Evolutionary conservation across 2,797 vertebrate species (phyloP).

Genomic region (Glossophaga mutica): DNA sequence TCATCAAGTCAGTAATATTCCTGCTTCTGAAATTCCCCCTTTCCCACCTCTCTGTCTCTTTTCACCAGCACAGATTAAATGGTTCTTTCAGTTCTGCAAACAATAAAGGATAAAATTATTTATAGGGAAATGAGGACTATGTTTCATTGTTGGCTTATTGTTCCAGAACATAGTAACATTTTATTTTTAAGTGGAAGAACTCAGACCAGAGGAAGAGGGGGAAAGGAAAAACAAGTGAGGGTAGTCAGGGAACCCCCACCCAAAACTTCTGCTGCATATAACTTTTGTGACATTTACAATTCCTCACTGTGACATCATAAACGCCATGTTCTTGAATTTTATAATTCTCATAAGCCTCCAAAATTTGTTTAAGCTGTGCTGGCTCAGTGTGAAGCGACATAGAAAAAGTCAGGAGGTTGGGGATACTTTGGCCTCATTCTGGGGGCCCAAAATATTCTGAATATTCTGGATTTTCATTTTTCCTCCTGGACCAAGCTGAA

Average conservation of each 20-base stretch:
- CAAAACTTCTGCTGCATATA: constrained; percentile 43
- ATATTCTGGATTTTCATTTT: constrained; percentile 45
- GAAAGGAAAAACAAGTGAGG: neutral
- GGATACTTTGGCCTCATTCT: neutral
- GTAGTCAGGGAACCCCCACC: neutral
- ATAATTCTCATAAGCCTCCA: constrained; percentile 45
- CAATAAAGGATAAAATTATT: constrained; percentile 77
- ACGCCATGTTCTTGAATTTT: constrained; percentile 48
- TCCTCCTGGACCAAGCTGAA: neutral
- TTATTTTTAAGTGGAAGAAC: constrained; percentile 67
- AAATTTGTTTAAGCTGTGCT: neutral
- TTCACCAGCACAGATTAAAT: constrained; percentile 76
- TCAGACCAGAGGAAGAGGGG: constrained; percentile 8
- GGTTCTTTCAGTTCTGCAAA: constrained; percentile 72
- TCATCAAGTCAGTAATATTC: constrained; percentile 77
- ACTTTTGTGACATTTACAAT: constrained; percentile 63
- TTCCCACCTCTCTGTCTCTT: constrained; percentile 20
- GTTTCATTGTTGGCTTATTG: constrained; percentile 77
- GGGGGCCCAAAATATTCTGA: neutral
- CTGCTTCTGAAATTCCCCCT: constrained; percentile 65
- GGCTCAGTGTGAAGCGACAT: neutral
- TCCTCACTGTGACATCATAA: constrained; percentile 68
- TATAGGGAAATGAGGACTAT: constrained; percentile 76
- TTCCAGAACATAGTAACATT: constrained; percentile 73
- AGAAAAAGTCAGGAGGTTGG: neutral